Evolutionary conservation across 2,888 invertebrate species (phyloP), one percentile per base, ranked within the genome.

Genomic region (Arrhopalites spinosus): DNA sequence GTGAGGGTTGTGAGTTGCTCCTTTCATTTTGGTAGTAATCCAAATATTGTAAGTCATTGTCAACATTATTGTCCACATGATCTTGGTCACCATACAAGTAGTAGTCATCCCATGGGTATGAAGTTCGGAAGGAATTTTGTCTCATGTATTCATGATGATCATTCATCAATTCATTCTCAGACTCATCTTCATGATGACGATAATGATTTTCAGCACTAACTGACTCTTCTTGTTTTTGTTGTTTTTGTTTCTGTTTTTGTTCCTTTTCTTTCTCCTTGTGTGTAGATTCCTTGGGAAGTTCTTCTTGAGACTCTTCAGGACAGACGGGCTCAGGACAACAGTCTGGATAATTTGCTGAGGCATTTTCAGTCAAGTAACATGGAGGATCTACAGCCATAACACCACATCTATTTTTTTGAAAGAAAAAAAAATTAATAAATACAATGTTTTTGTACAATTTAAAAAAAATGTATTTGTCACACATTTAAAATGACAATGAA

Each of bases 301-400:
- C 20, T 47, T 70, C 77, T 77, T 75, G 50, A 64, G 69, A 69
- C 29, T 74, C 63, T 47, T 80, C 74, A 73, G 81, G 81, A 74
- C 83, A 83, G 73, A 80, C 76, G 11, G 78, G 71, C 77, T 83
- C 73, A 3, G 77, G 75, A 75, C 83, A 83, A 63, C 83, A 83
- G 23, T 80, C 80, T 20, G 83, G 83, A 67, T 80, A 83, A 13
- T 76, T 67, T 61, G 77, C 68, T 0, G 73, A 59, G 25, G 73
- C 74, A 71, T 82, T 78, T 73, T 81, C 77, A 11, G 69, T 77
- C 15, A 81, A 50, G 63, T 81, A 80, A 69, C 83, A 83, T 73
- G 81, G 81, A 68, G 81, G 78, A 36, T 78, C 78, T 75, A 78
- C 80, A 20, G 56, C 75, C 1, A 78, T 77, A 25, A 68, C 71